phyloP scores from a whole-genome alignment of 2,888 invertebrate genomes.

The Ypsolopha sequella region DNA sequence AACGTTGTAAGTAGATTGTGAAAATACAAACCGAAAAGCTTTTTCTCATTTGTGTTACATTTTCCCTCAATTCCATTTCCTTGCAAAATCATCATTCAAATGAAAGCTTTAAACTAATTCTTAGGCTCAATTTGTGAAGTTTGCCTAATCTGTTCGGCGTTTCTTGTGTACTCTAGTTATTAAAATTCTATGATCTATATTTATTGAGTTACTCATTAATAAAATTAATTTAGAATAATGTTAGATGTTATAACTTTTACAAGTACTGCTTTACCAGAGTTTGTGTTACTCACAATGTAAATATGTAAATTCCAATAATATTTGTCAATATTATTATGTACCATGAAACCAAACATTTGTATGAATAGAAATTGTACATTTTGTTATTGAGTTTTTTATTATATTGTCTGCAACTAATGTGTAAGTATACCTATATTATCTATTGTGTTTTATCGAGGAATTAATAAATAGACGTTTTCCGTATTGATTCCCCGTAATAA shows the following conservation, averaged over 20 bases:
- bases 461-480: slow-evolving; percentile 45
- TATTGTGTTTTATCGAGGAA: slow-evolving; percentile 44
- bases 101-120: slow-evolving; percentile 1
- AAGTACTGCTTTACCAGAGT: slow-evolving; percentile 48
- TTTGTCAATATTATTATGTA: slow-evolving; percentile 37
- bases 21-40: no score
- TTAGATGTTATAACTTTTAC: slow-evolving; percentile 16
- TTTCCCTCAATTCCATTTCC: neutral
- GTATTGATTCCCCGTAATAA: slow-evolving; percentile 56
- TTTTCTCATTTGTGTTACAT: no score
- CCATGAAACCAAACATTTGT: slow-evolving; percentile 67
- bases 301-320: slow-evolving; percentile 63
- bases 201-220: slow-evolving; percentile 27
- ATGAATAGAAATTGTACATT: slow-evolving; percentile 58
- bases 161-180: neutral
- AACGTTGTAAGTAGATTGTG: no score
- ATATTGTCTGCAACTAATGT: slow-evolving; percentile 29
- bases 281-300: slow-evolving; percentile 54
- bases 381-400: slow-evolving; percentile 49
- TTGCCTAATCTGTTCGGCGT: neutral
- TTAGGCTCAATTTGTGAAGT: neutral
- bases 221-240: slow-evolving; percentile 23
- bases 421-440: slow-evolving; percentile 34
- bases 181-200: neutral
- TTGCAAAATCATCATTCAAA: neutral